These are phyloP conservation scores for Zalophus californianus DNA, from an alignment of 2,797 vertebrate genomes.

Conservation along the genomic window DNA sequence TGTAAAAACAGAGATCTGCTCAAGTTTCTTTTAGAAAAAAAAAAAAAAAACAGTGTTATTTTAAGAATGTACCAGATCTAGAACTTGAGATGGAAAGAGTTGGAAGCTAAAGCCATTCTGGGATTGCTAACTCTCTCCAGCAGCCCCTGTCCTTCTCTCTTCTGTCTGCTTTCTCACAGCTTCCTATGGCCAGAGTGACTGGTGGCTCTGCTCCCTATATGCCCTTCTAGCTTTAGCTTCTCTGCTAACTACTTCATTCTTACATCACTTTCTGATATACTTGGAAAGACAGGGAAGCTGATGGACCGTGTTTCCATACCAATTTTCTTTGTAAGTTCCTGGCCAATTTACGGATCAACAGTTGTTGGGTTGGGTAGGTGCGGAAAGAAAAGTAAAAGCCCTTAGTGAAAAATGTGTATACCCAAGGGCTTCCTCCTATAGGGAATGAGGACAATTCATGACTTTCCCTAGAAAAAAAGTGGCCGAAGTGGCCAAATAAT, in stretches of 20 bases:
- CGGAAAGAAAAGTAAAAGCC: neutral
- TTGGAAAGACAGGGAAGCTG: neutral
- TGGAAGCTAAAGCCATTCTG: neutral
- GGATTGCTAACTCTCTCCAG: neutral
- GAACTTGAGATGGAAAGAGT: neutral
- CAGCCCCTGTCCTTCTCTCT: neutral
- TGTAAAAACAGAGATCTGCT: neutral
- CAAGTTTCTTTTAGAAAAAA: neutral
- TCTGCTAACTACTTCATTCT: neutral
- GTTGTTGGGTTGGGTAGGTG: neutral
- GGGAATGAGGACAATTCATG: neutral
- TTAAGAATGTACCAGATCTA: neutral
- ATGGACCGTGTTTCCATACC: neutral
- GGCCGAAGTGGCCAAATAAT: neutral
- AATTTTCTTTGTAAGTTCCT: neutral
- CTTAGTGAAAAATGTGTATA: neutral
- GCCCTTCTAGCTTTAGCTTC: neutral
- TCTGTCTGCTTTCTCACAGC: neutral
- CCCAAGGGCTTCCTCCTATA: neutral
- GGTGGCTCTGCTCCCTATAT: neutral
- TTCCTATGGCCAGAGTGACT: neutral
- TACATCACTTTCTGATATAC: neutral
- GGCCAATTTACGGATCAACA: neutral
- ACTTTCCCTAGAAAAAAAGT: neutral
- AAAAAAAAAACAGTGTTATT: neutral